These are phyloP conservation scores for Cottus gobio DNA, from an alignment of 2,113 vertebrate genomes.

Conservation along the genomic window DNA sequence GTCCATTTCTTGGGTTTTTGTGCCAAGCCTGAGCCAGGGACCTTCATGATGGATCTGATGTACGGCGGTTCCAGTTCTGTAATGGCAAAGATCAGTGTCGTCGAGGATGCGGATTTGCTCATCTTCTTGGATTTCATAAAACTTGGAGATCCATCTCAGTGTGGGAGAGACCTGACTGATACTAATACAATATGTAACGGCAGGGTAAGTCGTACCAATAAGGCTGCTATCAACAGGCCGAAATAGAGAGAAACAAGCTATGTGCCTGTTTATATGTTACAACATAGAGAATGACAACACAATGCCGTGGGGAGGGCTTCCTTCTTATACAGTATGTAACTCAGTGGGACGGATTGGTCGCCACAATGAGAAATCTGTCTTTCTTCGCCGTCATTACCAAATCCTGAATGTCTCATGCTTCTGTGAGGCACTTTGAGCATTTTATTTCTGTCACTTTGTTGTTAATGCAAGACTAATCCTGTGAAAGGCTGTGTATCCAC, in stretches of 20 bases:
- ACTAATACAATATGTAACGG: background rate
- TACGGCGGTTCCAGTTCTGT: background rate
- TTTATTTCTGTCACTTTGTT: conserved; percentile 50
- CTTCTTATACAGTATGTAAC: background rate
- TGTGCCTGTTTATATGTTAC: background rate
- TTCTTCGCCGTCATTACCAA: background rate
- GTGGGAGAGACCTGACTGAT: background rate
- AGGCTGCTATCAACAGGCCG: background rate
- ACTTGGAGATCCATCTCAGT: background rate
- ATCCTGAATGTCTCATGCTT: conserved; percentile 20
- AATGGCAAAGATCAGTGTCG: background rate
- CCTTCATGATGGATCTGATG: background rate
- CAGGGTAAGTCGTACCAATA: background rate
- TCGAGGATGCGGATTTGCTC: background rate
- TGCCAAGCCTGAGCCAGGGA: background rate
- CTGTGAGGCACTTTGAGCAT: conserved; percentile 27
- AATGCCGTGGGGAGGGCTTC: background rate
- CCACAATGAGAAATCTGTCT: background rate
- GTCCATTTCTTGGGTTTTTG: background rate
- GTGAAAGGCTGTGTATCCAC: conserved; percentile 43
- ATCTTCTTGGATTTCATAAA: background rate
- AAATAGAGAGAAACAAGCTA: background rate
- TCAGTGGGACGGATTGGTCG: background rate
- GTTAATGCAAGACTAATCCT: conserved; percentile 47
- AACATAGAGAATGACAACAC: background rate